Conservation (phyloP, 2,888 invertebrate species). For the Anaspis maculata region DNA sequence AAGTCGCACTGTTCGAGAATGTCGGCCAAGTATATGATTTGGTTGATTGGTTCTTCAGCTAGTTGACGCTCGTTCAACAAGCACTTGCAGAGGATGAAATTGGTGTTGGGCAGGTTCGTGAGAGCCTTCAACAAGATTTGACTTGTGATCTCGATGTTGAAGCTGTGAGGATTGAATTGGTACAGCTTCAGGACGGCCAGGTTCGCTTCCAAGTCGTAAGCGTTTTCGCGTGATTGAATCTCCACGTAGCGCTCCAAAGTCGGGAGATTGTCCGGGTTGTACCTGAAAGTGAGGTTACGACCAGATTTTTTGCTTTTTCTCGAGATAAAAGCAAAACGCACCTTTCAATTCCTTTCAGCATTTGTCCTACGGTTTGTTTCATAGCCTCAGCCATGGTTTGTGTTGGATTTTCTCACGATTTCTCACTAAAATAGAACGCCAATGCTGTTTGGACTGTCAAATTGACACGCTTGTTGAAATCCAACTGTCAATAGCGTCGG, state of each 20-base stretch:
- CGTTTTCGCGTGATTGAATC: slow-evolving; percentile 85
- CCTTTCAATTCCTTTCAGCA: slow-evolving; percentile 91
- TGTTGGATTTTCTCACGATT: too few relatives aligned
- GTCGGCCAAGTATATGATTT: slow-evolving; percentile 83
- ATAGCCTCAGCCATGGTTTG: slow-evolving; percentile 67
- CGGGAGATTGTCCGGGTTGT: slow-evolving; percentile 91
- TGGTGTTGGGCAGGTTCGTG: slow-evolving; percentile 95
- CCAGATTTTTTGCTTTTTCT: slow-evolving; percentile 3
- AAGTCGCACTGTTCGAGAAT: slow-evolving; percentile 91
- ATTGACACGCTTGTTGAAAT: too few relatives aligned
- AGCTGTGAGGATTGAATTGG: slow-evolving; percentile 87
- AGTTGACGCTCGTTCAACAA: slow-evolving; percentile 74
- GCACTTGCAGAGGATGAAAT: slow-evolving; percentile 96
- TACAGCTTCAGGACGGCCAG: slow-evolving; percentile 93
- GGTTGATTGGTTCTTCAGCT: slow-evolving; percentile 75
- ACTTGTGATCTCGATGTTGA: slow-evolving; percentile 76
- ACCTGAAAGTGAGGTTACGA: slow-evolving; percentile 50
- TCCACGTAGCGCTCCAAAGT: slow-evolving; percentile 89
- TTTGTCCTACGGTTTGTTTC: slow-evolving; percentile 76
- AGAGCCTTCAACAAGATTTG: slow-evolving; percentile 91
- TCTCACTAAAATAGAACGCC: too few relatives aligned
- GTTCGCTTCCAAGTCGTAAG: slow-evolving; percentile 95
- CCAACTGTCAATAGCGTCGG: too few relatives aligned
- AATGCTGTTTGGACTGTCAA: too few relatives aligned
- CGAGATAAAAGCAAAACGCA: slow-evolving; percentile 33